Conservation (phyloP, 2,113 vertebrate species). For the Nansenia antarctica region DNA sequence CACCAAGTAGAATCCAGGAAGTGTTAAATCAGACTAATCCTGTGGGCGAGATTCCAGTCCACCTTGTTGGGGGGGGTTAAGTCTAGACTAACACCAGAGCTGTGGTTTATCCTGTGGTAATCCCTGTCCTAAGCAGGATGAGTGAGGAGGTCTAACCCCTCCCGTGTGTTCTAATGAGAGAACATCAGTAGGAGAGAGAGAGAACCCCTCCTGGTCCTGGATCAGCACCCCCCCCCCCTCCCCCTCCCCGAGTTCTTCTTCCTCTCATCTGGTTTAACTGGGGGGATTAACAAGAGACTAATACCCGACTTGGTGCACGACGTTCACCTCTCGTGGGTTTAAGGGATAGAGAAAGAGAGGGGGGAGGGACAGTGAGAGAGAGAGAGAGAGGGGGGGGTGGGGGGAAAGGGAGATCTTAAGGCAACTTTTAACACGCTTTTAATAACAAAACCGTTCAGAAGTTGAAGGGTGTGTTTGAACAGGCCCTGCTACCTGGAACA, state of each 20-base stretch:
- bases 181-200: constrained; percentile 66
- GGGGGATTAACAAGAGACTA: constrained; percentile 7
- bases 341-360: constrained; percentile 57
- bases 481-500: background rate
- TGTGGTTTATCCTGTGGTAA: constrained; percentile 70
- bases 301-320: constrained; percentile 48
- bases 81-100: constrained; percentile 65
- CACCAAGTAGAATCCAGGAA: constrained; percentile 54
- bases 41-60: background rate
- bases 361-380: background rate
- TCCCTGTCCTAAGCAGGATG: constrained; percentile 72
- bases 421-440: background rate
- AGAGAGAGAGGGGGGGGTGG: background rate
- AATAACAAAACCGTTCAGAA: background rate
- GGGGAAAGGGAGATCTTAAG: background rate
- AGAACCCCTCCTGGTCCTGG: too few species aligned
- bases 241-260: constrained; percentile 66
- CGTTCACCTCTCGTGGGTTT: constrained; percentile 66
- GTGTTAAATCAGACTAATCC: constrained; percentile 31
- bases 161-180: constrained; percentile 65
- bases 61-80: constrained; percentile 36
- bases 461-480: too few species aligned
- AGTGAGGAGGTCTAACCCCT: constrained; percentile 60
- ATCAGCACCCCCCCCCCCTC: too few species aligned
- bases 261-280: constrained; percentile 47